Conservation (phyloP, 2,113 vertebrate genomes). For the Myocastor coypus region DNA sequence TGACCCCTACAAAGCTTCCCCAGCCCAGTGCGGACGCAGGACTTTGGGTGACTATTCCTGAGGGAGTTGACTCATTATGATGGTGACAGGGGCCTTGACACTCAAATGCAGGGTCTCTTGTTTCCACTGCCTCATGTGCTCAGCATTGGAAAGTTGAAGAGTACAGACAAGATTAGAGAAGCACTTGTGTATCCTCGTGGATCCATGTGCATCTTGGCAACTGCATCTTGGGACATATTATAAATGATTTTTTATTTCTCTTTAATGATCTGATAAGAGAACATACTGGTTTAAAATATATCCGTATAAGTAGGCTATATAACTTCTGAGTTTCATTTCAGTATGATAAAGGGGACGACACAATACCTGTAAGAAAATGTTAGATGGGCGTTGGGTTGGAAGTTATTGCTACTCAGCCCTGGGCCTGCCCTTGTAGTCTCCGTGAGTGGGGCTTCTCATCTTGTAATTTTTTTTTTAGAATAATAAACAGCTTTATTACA, state of each 20-base stretch:
- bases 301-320: background rate
- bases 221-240: background rate
- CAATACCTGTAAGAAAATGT: background rate
- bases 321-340: background rate
- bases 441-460: background rate
- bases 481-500: too few species aligned
- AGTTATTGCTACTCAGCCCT: background rate
- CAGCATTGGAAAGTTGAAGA: background rate
- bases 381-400: background rate
- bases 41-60: background rate
- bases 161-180: background rate
- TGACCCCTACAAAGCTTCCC: background rate
- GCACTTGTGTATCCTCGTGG: background rate
- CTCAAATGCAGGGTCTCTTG: background rate
- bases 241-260: conserved; percentile 8
- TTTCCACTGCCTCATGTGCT: background rate
- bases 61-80: background rate
- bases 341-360: background rate
- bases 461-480: background rate
- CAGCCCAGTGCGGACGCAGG: background rate
- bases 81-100: background rate
- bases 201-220: background rate
- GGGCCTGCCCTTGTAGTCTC: background rate
- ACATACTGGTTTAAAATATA: background rate
- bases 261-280: background rate